Base-by-base conservation (phyloP, 2,888 invertebrate genomes). In the Acleris holmiana region DNA sequence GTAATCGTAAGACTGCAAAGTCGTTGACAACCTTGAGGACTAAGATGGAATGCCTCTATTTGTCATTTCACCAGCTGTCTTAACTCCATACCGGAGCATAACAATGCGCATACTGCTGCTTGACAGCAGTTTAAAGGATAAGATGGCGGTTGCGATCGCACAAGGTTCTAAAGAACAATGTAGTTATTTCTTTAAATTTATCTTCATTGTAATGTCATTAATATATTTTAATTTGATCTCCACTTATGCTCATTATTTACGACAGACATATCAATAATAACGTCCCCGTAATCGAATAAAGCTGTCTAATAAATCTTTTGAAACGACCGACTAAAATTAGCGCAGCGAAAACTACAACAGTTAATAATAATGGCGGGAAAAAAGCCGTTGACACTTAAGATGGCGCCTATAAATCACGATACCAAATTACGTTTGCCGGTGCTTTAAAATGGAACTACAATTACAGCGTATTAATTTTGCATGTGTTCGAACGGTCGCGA, bases 291-390 rank as follows among this genome's bases (percentile, higher is more conserved):
- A 63, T 58, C 25, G 40, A 25, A 64, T 59, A 47, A 64, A 64
- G 40, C 19, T 58, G 64, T 53, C 51, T 40, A 59, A 13, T 64
- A 59, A 59, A 64, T 64, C 63, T 19, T 53, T 5, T 10, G 15
- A 18, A 58, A 64, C 18, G 35, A 47, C 29, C 58, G 25, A 64
- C 19, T 29, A 19, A 49, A 64, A 59, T 64, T 64, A 64, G 58
- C 58, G 53, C 58, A 53, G 25, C 21, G 63, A 47, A 58, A 40
- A 40, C 40, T 54, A 54, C 64, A 58, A 58, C 51, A 54, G 53
- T 53, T 58, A 48, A 58, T 58, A 64, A 59, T 54, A 64, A 64
- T 64, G 46, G 41, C 64, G n/a, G 17, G 18, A 64, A 64, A 35
- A 56, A 64, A 53, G 23, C 35, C 19, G 25, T 17, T 19, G 50